Evolutionary conservation across 2,888 invertebrate genomes (phyloP).

Genomic region (Drosophila lutescens): DNA sequence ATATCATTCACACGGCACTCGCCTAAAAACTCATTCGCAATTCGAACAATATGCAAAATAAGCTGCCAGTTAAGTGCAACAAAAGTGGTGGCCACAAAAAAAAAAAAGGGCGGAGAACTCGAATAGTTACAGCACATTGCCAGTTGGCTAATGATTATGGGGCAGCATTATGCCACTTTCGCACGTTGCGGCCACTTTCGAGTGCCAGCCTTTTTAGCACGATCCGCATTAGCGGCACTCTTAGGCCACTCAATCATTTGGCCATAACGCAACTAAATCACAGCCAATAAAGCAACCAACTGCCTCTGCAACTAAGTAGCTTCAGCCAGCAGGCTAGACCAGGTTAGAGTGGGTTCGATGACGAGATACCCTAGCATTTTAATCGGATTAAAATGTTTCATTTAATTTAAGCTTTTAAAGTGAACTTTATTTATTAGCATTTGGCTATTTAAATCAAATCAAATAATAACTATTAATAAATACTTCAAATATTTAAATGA

Average conservation of each 20-base stretch:
- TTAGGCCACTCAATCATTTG: conserved; percentile 54
- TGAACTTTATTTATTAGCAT: too few relatives aligned
- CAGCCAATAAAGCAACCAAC: conserved; percentile 46
- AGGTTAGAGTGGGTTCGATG: neutral
- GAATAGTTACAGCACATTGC: neutral
- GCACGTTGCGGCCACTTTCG: conserved; percentile 28
- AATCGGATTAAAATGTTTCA: too few relatives aligned
- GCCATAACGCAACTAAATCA: conserved; percentile 50
- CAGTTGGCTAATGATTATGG: conserved; percentile 32
- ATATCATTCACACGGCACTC: conserved; percentile 44
- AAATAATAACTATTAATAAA: too few relatives aligned
- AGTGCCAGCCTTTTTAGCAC: conserved; percentile 27
- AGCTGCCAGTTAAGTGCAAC: conserved; percentile 13
- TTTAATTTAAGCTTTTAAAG: too few relatives aligned
- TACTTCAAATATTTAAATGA: too few relatives aligned
- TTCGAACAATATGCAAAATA: conserved; percentile 1
- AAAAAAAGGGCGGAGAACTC: too few relatives aligned
- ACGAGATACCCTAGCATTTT: neutral
- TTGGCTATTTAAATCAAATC: too few relatives aligned
- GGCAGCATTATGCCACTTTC: conserved; percentile 17
- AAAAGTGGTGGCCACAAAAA: too few relatives aligned
- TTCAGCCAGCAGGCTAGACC: neutral
- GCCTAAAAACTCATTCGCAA: conserved; percentile 7
- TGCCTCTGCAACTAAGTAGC: conserved; percentile 42
- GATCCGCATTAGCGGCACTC: conserved; percentile 47